Conservation (phyloP, 2,888 invertebrate species). For the Nesidiocoris tenuis region DNA sequence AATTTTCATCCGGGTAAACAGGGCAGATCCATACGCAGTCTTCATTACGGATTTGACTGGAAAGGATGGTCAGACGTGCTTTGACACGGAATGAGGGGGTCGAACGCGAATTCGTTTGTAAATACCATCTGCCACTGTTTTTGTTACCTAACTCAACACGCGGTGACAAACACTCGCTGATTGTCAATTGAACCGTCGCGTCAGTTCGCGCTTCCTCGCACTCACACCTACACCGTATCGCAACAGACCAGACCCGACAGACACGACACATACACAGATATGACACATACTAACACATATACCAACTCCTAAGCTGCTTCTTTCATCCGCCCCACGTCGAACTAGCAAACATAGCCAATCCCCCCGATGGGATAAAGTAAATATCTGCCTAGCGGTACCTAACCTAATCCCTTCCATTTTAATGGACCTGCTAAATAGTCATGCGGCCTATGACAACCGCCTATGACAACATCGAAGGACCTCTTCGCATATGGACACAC, state of each 20-base stretch:
- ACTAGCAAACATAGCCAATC: neutral
- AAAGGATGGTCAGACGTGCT: neutral
- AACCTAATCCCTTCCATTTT: conserved; percentile 37
- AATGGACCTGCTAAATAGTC: conserved; percentile 4
- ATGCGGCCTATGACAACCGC: neutral
- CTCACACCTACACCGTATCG: neutral
- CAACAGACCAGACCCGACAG: too few species aligned
- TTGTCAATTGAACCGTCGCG: conserved; percentile 28
- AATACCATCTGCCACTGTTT: conserved; percentile 37
- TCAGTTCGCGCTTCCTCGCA: neutral
- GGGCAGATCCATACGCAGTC: too few species aligned
- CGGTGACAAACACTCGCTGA: conserved; percentile 32
- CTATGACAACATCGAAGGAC: too few species aligned
- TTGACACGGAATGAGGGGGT: neutral
- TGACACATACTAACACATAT: neutral
- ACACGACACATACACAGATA: too few species aligned
- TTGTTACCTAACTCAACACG: conserved; percentile 37
- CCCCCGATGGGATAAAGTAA: conserved; percentile 2
- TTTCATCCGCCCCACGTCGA: neutral
- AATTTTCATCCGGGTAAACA: too few species aligned
- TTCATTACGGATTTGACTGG: neutral
- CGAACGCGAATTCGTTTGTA: conserved; percentile 19
- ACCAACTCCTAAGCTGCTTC: neutral
- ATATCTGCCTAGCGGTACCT: conserved; percentile 23
- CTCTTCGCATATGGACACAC: too few species aligned